phyloP scores from a whole-genome alignment of 2,113 vertebrate genomes.

The Dicerorhinus sumatrensis region DNA sequence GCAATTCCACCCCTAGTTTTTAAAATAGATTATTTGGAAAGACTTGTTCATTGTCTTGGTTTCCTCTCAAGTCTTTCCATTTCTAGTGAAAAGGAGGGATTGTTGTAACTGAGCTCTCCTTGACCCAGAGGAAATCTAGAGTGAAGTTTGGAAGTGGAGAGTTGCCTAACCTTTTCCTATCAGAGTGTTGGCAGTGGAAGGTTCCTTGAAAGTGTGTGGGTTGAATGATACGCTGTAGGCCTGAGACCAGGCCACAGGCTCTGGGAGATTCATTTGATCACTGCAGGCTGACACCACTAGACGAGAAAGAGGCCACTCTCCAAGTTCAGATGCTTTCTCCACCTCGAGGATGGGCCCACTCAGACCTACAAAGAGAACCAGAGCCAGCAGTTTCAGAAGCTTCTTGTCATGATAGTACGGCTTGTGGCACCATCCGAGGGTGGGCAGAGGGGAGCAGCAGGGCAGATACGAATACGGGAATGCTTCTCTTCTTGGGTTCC shows the following conservation, averaged over 20 bases:
- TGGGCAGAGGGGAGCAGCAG: not conserved
- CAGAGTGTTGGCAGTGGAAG: not conserved
- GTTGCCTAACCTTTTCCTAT: constrained; percentile 8
- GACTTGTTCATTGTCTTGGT: constrained; percentile 57
- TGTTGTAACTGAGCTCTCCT: not conserved
- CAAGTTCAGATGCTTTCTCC: not conserved
- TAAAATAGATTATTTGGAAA: constrained; percentile 66
- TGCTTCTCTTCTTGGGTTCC: not conserved
- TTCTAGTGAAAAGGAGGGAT: constrained; percentile 56
- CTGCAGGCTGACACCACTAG: not conserved
- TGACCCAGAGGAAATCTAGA: not conserved
- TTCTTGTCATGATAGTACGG: not conserved
- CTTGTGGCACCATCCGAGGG: not conserved
- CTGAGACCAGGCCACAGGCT: not conserved
- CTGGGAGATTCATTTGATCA: not conserved
- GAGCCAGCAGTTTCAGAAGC: not conserved
- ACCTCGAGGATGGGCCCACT: not conserved
- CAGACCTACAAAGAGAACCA: not conserved
- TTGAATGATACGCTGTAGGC: not conserved
- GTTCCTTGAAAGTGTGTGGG: not conserved
- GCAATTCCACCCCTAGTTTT: constrained; percentile 47
- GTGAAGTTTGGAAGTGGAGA: constrained; percentile 10
- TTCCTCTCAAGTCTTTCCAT: constrained; percentile 60
- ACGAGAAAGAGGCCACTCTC: not conserved
- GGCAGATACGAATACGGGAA: not conserved